Conservation (phyloP, 2,888 invertebrate genomes). For the Apoda limacodes region DNA sequence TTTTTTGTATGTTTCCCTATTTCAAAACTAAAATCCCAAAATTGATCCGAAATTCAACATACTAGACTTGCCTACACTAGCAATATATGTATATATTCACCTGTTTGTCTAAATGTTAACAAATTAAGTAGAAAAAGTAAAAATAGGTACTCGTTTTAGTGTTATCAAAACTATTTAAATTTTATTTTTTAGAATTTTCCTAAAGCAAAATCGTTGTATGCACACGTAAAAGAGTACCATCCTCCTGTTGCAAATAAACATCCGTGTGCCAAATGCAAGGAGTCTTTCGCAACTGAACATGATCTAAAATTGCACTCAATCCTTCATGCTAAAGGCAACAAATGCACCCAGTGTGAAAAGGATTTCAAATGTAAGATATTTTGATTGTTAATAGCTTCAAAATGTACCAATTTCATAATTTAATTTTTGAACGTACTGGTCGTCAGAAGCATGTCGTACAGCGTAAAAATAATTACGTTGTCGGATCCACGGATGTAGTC, state of each 20-base stretch:
- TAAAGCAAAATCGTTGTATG: slow-evolving; percentile 27
- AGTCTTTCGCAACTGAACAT: slow-evolving; percentile 49
- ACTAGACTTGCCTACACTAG: too few relatives aligned
- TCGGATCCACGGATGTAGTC: too few relatives aligned
- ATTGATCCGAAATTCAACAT: too few relatives aligned
- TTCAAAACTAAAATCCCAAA: too few relatives aligned
- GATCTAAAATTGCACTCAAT: slow-evolving; percentile 61
- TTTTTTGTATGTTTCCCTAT: too few relatives aligned
- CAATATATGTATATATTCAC: too few relatives aligned
- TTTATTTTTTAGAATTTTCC: slow-evolving; percentile 33
- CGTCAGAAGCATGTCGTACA: neutral
- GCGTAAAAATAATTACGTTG: too few relatives aligned
- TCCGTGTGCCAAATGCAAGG: slow-evolving; percentile 52
- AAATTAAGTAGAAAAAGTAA: neutral
- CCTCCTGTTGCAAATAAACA: slow-evolving; percentile 16
- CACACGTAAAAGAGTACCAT: slow-evolving; percentile 31
- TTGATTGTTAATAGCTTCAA: neutral
- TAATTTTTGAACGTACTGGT: slow-evolving; percentile 1
- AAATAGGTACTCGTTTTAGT: too few relatives aligned
- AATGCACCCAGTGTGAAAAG: slow-evolving; percentile 57
- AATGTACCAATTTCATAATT: neutral
- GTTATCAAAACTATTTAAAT: neutral
- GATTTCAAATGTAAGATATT: slow-evolving; percentile 48
- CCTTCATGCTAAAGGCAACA: slow-evolving; percentile 30
- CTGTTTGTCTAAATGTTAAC: neutral